Base-by-base conservation (phyloP, 2,888 invertebrate genomes). In the Eledona agricola region DNA sequence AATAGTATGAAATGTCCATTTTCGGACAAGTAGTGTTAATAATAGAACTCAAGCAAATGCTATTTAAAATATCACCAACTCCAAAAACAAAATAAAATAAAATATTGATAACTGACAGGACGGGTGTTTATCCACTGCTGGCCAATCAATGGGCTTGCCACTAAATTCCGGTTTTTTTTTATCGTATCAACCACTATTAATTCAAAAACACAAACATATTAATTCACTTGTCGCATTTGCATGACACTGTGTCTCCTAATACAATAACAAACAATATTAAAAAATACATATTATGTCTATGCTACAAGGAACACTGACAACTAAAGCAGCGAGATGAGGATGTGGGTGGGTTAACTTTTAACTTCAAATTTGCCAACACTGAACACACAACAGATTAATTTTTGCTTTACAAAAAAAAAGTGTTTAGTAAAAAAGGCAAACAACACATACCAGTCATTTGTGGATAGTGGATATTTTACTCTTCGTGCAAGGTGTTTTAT, bases 61-160 rank as follows among this genome's bases (percentile, higher is more conserved):
- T 63, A 66, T 65, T 71, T 74, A 74, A 75, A 74, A 72, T 75
- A 75, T 75, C 74, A 75, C 75, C 75, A 74, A 74, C 71, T 73
- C 67, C 65, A 63, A 65, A 63, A 67, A 68, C 54, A 58, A 47
- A 52, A 55, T 34, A 60, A 63, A 67, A 65, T 59, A 60, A 62
- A 64, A 64, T n/a, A n/a, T 59, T 63, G 49, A 58, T 58, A 62
- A 61, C 60, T 52, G 58, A 61, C 56, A 73, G 71, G 69, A 70
- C 70, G 67, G 72, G 69, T 73, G 72, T 72, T 66, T 64, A 71
- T 71, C 72, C 72, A 71, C 71, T 72, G 70, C 66, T 69, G 69
- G 66, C 66, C 66, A 70, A 63, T 64, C 56, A 61, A 58, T 47
- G 54, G 63, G 59, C 56, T 57, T 56, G 55, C 54, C 37, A 55